Evolutionary conservation across 2,113 vertebrate genomes (phyloP).

Genomic region (Mobula hypostoma): DNA sequence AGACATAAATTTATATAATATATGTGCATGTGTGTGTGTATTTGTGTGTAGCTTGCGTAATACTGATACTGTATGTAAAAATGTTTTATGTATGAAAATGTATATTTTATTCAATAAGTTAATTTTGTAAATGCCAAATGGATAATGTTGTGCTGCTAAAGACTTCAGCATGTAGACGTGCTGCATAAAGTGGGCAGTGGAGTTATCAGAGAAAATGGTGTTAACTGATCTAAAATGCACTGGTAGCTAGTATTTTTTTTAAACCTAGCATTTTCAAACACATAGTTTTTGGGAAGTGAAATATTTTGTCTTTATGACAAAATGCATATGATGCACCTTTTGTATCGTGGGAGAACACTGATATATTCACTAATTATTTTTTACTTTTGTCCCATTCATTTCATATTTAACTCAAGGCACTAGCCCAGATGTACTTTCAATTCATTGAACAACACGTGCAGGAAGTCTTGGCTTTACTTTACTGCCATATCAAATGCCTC

Average conservation of each 20-base stretch:
- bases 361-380: constrained; percentile 33
- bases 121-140: constrained; percentile 78
- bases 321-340: constrained; percentile 35
- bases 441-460: constrained; percentile 21
- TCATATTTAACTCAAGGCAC: constrained; percentile 36
- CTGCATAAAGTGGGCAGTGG: constrained; percentile 63
- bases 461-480: constrained; percentile 29
- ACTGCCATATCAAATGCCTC: constrained; percentile 8
- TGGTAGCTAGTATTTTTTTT: constrained; percentile 49
- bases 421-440: constrained; percentile 19
- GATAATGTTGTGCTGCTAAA: constrained; percentile 73
- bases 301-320: constrained; percentile 27
- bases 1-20: not conserved
- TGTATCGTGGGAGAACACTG: constrained; percentile 37
- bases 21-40: constrained; percentile 55
- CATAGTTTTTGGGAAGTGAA: constrained; percentile 21
- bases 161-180: constrained; percentile 67
- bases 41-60: constrained; percentile 62
- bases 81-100: constrained; percentile 71
- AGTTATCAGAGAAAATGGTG: constrained; percentile 58
- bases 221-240: constrained; percentile 70
- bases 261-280: constrained; percentile 37
- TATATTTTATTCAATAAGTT: constrained; percentile 79
- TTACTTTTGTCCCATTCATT: constrained; percentile 34
- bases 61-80: constrained; percentile 63